Base-by-base conservation (phyloP, 2,113 vertebrate species). In the Zosterops pallidus region DNA sequence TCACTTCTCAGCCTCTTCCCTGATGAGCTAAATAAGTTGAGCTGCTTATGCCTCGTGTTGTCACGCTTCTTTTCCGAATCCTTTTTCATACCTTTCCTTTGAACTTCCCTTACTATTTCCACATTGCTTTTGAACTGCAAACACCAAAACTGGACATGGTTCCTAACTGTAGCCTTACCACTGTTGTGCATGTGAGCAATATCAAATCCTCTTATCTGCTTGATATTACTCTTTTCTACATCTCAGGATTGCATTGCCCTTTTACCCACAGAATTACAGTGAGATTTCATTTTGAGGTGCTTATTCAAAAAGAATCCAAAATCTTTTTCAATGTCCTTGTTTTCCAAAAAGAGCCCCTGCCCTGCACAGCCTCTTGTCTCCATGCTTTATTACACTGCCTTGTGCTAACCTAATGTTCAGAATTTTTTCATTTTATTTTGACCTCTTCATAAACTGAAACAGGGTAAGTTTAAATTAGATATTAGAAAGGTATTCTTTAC, bases 71-170 rank as follows among this genome's bases (percentile, higher is more conserved):
- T 95, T 96, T 82, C 84, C 1, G 65, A 96, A 94, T 94, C 95
- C 91, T 84, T 94, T 94, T 96, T 92, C 95, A 89, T 89, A 96
- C 60, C 60, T 96, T 94, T 90, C 68, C 83, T 94, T 96, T 97
- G 91, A 96, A 92, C 91, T 83, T 68, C 47, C 80, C 83, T 56
- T 74, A 37, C 33, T 75, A 91, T 81, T 89, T 91, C 86, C 60
- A 53, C 83, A 42, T 29, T 47, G 83, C 86, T 94, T 95, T 94
- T 91, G 80, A 96, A 92, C 92, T 68, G 57, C 26, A 46, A 94
- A 79, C 62, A 68, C 86, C 89, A 84, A 86, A 94, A 89, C 83
- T 31, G 89, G 86, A 89, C 60, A 70, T 41, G 29, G 86, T 39
- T 93, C 76, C 80, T 65, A 83, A 79, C 62, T 86, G 92, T 33